Evolutionary conservation across 2,888 invertebrate genomes (phyloP).

Genomic region (Ennomos fuscantarius): DNA sequence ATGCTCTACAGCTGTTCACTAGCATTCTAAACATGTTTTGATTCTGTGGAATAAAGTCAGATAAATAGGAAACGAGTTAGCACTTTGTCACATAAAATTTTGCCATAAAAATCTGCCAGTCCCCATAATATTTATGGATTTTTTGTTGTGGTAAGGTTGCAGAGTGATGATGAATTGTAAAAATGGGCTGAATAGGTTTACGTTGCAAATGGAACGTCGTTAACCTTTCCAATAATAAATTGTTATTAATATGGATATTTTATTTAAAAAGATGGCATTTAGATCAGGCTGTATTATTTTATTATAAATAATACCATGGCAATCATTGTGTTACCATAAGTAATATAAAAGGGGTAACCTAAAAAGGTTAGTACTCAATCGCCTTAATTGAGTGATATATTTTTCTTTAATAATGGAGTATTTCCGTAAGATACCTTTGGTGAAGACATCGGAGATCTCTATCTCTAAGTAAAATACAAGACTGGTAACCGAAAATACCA

Average conservation of each 20-base stretch:
- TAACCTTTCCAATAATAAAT: slow-evolving; percentile 19
- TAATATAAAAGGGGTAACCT: no score
- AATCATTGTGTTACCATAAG: no score
- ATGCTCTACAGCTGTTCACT: slow-evolving; percentile 40
- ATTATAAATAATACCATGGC: no score
- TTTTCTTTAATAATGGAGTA: no score
- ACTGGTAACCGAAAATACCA: no score
- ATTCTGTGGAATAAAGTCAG: slow-evolving; percentile 39
- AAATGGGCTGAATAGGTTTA: neutral
- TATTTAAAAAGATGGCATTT: neutral
- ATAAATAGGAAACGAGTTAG: slow-evolving; percentile 2
- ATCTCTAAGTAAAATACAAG: no score
- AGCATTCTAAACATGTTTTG: slow-evolving; percentile 48
- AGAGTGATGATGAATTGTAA: neutral
- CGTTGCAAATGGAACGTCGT: slow-evolving; percentile 18
- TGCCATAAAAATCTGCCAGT: no score
- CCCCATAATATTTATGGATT: neutral
- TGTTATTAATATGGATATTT: neutral
- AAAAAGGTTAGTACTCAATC: no score
- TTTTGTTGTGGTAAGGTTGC: neutral
- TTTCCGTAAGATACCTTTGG: no score
- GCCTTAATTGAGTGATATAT: no score
- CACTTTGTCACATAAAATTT: neutral
- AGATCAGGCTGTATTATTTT: no score
- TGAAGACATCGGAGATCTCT: no score